Conservation (phyloP, 2,888 invertebrate species). For the Euzetes globulus region DNA sequence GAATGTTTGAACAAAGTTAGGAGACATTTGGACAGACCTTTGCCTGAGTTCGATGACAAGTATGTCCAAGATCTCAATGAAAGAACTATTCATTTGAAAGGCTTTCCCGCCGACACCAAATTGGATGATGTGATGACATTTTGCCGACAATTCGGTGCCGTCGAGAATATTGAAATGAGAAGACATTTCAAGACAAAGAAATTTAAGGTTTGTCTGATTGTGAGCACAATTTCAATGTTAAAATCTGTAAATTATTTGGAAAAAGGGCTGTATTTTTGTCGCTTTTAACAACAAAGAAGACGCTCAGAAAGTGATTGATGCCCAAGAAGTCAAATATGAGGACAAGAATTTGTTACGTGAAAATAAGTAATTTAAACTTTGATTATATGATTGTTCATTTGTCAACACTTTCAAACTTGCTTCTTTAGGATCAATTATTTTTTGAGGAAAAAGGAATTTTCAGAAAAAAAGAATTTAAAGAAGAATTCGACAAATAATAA, state of each 20-base stretch:
- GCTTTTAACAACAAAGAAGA: slow-evolving; percentile 73
- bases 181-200: slow-evolving; percentile 36
- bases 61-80: slow-evolving; percentile 66
- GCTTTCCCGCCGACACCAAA: slow-evolving; percentile 45
- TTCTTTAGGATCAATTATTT: slow-evolving; percentile 45
- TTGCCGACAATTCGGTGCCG: slow-evolving; percentile 45
- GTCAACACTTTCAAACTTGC: slow-evolving; percentile 4
- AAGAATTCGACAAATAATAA: slow-evolving; percentile 41
- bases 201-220: slow-evolving; percentile 38
- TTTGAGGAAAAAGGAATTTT: slow-evolving; percentile 53
- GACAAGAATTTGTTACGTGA: slow-evolving; percentile 58
- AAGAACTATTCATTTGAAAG: slow-evolving; percentile 68
- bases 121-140: slow-evolving; percentile 47
- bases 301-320: slow-evolving; percentile 67
- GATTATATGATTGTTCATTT: slow-evolving; percentile 28
- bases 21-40: slow-evolving; percentile 61
- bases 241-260: background rate
- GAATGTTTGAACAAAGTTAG: slow-evolving; percentile 65
- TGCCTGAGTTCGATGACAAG: slow-evolving; percentile 77
- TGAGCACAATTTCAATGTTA: background rate
- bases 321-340: slow-evolving; percentile 61
- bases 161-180: slow-evolving; percentile 43
- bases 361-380: slow-evolving; percentile 37
- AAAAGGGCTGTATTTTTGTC: slow-evolving; percentile 79
- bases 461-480: slow-evolving; percentile 44